These are phyloP conservation scores for Miichthys miiuy DNA, from an alignment of 2,797 vertebrate species.

Conservation along the genomic window DNA sequence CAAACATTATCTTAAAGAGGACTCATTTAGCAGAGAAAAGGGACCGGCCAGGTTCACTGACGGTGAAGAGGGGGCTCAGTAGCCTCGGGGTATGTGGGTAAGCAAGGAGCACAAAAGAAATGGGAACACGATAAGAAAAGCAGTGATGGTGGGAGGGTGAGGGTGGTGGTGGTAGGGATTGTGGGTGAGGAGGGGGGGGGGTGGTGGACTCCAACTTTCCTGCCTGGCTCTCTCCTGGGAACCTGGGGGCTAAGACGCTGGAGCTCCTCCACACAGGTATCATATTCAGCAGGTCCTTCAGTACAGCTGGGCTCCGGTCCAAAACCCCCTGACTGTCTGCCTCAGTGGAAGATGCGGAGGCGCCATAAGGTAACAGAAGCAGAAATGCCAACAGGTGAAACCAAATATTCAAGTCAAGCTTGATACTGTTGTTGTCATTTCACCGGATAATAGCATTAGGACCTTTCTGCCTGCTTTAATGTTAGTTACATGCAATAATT, in stretches of 20 bases:
- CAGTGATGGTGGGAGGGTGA: slow-evolving; percentile 35
- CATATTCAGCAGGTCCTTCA: slow-evolving; percentile 89
- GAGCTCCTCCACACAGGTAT: slow-evolving; percentile 90
- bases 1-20: slow-evolving; percentile 88
- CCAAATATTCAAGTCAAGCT: slow-evolving; percentile 90
- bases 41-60: slow-evolving; percentile 68
- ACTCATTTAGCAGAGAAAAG: slow-evolving; percentile 87
- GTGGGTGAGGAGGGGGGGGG: background rate
- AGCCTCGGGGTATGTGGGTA: slow-evolving; percentile 81
- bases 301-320: slow-evolving; percentile 89
- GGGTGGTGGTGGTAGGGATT: background rate
- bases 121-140: slow-evolving; percentile 85
- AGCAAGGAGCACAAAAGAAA: slow-evolving; percentile 79
- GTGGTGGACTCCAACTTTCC: slow-evolving; percentile 73
- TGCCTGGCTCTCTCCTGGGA: slow-evolving; percentile 89
- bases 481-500: slow-evolving; percentile 45
- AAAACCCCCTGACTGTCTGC: slow-evolving; percentile 88
- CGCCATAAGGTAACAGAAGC: slow-evolving; percentile 93
- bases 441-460: slow-evolving; percentile 53
- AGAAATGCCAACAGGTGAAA: slow-evolving; percentile 92
- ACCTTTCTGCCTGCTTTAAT: slow-evolving; percentile 49
- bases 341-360: slow-evolving; percentile 89
- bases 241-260: slow-evolving; percentile 84
- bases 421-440: slow-evolving; percentile 84
- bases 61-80: slow-evolving; percentile 65